Evolutionary conservation across 2,797 vertebrate species (phyloP).

Genomic region (Rhinatrema bivittatum): DNA sequence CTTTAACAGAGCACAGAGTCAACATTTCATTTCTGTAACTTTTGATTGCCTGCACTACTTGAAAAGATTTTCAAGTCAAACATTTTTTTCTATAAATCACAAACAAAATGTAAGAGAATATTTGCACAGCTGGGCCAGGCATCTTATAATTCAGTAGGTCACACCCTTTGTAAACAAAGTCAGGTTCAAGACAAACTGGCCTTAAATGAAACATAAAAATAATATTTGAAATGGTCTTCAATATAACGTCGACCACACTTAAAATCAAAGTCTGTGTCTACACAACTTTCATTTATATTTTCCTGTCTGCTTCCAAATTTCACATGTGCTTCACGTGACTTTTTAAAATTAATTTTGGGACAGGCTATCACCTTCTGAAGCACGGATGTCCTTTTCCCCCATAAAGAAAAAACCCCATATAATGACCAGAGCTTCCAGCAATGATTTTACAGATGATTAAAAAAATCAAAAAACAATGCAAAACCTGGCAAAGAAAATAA

Average conservation of each 20-base stretch:
- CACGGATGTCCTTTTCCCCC: too few species aligned
- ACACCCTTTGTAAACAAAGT: constrained; percentile 51
- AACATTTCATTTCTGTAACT: constrained; percentile 51
- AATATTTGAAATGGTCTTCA: constrained; percentile 31
- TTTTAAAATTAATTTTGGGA: constrained; percentile 9
- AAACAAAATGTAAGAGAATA: constrained; percentile 53
- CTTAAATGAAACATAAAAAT: constrained; percentile 35
- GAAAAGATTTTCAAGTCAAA: constrained; percentile 41
- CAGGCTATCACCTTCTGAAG: constrained; percentile 1
- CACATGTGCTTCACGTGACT: constrained; percentile 9
- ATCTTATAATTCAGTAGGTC: constrained; percentile 42
- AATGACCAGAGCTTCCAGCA: too few species aligned
- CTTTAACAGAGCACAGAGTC: constrained; percentile 45
- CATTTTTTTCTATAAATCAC: constrained; percentile 53
- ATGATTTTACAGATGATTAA: too few species aligned
- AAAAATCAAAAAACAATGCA: too few species aligned
- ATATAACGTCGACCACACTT: constrained; percentile 34
- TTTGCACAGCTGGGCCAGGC: constrained; percentile 60
- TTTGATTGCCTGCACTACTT: constrained; percentile 42
- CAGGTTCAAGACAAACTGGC: constrained; percentile 27
- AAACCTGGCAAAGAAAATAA: too few species aligned
- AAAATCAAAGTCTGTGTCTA: constrained; percentile 33
- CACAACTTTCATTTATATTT: constrained; percentile 31
- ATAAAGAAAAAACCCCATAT: too few species aligned
- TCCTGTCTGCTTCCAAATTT: constrained; percentile 32